Evolutionary conservation across 2,888 invertebrate genomes (phyloP), one percentile per base, ranked within the genome.

Genomic region (Steinernema scapterisci): DNA sequence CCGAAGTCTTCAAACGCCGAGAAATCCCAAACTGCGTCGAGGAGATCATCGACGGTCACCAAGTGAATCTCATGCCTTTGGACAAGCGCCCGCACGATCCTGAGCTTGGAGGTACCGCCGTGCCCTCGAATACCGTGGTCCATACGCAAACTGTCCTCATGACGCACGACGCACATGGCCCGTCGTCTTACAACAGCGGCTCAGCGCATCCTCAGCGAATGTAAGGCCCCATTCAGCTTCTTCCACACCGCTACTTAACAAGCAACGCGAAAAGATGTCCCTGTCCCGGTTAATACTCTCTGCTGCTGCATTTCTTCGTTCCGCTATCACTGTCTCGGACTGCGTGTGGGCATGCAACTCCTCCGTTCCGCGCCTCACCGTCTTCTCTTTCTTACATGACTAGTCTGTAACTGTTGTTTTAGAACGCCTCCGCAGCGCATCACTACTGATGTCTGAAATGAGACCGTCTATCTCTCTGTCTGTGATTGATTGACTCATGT

Each of bases 1-100:
- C 86, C 7, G 84, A 86, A 73, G 85, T 86, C 52, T 86, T 86
- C 80, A 80, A 85, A 70, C 81, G 86, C 56, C 81, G 86, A 7
- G 86, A 86, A 73, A 83, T 85, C 72, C 85, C 84, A 11, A 31
- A 77, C 13, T 77, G 78, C 45, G 76, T 74, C 25, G 63, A 52
- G 13, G 70, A 70, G 16, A 74, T 81, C 25, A 31, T 76, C 44
- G 77, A 76, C 43, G 46, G 46, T 13, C 74, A 71, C 45, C 16
- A 46, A 13, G 51, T 74, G 21, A 63, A 63, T 31, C 31, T 63
- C 16, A 63, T 63, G 63, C 31, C 63, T 13, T 16, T 63, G 63
- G 31, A 63, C 3, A 63, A 31, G n/a, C 63, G 63, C 31, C 63
- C 63, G 19, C 48, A 48, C 31, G 63, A 63, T 63, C 63, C 63